Conservation (phyloP, 2,113 vertebrate genomes). For the Ceuthmochares aereus region DNA sequence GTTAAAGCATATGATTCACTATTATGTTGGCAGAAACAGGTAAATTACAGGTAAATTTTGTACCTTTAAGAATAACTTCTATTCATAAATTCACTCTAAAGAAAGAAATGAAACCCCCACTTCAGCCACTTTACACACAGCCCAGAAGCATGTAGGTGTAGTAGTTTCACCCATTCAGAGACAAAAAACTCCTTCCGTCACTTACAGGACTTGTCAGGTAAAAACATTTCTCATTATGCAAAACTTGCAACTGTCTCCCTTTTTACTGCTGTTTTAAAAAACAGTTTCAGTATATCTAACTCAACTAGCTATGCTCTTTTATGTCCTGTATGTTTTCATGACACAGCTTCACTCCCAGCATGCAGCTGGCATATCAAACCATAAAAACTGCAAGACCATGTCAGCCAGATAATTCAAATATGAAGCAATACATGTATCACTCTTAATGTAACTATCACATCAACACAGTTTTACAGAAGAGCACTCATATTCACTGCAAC, state of each 20-base stretch:
- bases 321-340: background rate
- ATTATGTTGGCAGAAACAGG: background rate
- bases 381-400: background rate
- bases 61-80: background rate
- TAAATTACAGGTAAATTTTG: background rate
- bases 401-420: background rate
- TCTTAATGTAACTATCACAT: background rate
- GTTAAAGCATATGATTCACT: background rate
- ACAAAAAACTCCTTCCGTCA: background rate
- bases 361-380: accelerated
- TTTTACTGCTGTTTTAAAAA: background rate
- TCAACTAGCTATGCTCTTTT: background rate
- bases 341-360: background rate
- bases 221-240: background rate
- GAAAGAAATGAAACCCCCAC: background rate
- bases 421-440: background rate
- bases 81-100: background rate
- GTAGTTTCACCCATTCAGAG: background rate
- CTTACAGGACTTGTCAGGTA: background rate
- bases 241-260: background rate
- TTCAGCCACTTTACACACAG: background rate
- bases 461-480: background rate
- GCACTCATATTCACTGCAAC: background rate
- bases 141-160: accelerated
- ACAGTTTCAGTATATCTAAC: background rate